Base-by-base conservation (phyloP, 2,797 vertebrate species). In the Chloroceryle amazona region DNA sequence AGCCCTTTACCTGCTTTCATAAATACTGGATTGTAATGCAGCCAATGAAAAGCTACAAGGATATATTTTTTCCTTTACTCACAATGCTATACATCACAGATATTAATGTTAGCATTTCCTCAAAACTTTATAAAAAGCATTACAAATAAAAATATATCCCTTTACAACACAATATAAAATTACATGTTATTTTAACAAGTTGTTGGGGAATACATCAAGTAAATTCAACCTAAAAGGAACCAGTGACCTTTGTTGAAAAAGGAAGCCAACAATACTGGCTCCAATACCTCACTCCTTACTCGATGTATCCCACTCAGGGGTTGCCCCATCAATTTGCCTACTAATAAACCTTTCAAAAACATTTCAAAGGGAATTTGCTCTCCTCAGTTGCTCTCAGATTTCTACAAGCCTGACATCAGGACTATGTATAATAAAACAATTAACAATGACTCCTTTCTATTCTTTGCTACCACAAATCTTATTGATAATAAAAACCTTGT, bases 261-360 rank as follows among this genome's bases (percentile, higher is more conserved):
- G 23, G 7, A 13, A 96, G 66, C n/a, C 79, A 51, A 39, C 60
- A 72, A 19, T 46, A 60, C 23, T 37, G 25, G 21, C 78, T 89
- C 35, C n/a, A 62, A 2, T n/a, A 54, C 44, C 6, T 60, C 33
- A 11, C 35, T 76, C 41, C 4, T 66, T 41, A 10, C 35, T 73
- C 78, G 15, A 11, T 67, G 54, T 62, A 89, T 90, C 87, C 74
- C 76, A 72, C 79, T 88, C 79, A 37, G 66, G 31, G 47, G 46
- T 91, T 94, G 91, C 85, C 68, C 73, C 47, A 86, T 80, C 90
- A 66, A 78, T 80, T 79, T 52, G 55, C n/a, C 70, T 74, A 42
- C 55, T 93, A 96, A 95, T 81, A 92, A 89, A 89, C 67, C 96
- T 94, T 75, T 41, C 70, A 49, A 93, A 86, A 86, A 44, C 37